These are phyloP conservation scores for Myocastor coypus DNA, from an alignment of 2,113 vertebrate species.

Conservation along the genomic window DNA sequence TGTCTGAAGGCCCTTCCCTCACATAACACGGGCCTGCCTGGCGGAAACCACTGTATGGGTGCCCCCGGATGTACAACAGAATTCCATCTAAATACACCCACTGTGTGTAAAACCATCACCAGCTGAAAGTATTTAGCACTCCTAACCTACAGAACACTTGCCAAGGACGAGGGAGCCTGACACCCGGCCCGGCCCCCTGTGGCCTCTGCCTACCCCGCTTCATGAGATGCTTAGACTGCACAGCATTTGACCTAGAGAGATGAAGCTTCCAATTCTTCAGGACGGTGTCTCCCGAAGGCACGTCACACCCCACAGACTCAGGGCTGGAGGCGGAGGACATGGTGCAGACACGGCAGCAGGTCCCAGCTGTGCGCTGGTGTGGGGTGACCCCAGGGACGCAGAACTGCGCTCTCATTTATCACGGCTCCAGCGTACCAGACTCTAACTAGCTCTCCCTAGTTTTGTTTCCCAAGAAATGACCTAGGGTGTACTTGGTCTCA, in stretches of 20 bases:
- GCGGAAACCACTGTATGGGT: rapidly evolving
- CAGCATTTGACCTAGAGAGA: rapidly evolving
- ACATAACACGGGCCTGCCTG: rapidly evolving
- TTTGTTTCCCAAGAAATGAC: rapidly evolving
- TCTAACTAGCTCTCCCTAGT: rapidly evolving
- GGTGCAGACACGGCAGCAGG: rapidly evolving
- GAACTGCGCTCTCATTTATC: rapidly evolving
- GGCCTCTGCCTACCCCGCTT: background rate
- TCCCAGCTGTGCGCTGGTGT: rapidly evolving
- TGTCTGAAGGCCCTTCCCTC: background rate
- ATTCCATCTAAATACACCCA: background rate
- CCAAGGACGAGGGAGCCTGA: background rate
- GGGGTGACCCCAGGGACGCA: too few species aligned
- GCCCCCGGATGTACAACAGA: too few species aligned
- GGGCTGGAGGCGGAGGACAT: too few species aligned
- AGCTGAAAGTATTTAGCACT: too few species aligned
- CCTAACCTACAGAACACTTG: too few species aligned
- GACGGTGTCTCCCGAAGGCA: rapidly evolving
- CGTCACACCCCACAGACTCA: background rate
- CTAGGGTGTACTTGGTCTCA: rapidly evolving
- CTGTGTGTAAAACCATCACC: background rate
- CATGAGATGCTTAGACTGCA: background rate
- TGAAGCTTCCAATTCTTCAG: too few species aligned
- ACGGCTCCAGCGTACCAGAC: background rate
- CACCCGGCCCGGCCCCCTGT: too few species aligned